Evolutionary conservation across 2,888 invertebrate genomes (phyloP).

Genomic region (Lutraria lutraria): DNA sequence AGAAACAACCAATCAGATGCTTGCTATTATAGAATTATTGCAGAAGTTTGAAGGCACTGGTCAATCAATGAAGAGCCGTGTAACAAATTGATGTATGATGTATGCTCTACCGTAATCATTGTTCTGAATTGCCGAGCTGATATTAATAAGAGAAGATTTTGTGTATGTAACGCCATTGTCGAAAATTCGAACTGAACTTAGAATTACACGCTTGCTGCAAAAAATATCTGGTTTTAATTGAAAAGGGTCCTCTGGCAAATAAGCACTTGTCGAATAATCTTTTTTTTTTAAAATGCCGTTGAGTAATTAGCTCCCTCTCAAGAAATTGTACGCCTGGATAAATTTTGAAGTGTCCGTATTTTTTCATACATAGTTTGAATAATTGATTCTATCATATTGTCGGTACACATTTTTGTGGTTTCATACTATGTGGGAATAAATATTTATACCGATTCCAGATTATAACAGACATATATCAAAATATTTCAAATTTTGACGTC

Average conservation of each 20-base stretch:
- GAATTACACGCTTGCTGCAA: background rate
- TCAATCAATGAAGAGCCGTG: too few species aligned
- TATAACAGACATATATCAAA: background rate
- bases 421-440: background rate
- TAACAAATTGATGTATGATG: too few species aligned
- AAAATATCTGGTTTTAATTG: background rate
- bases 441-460: background rate
- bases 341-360: background rate
- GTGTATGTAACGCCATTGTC: background rate
- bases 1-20: too few species aligned
- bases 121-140: too few species aligned
- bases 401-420: slow-evolving; percentile 4
- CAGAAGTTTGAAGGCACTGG: too few species aligned
- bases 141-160: too few species aligned
- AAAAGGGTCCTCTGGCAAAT: background rate
- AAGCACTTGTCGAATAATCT: background rate
- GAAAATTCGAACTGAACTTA: background rate
- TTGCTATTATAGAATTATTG: too few species aligned
- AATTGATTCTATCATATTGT: background rate
- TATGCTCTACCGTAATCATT: too few species aligned
- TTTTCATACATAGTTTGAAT: background rate
- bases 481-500: background rate
- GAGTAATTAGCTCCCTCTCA: background rate
- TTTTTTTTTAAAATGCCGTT: background rate
- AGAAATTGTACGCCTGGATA: background rate